Percentiles rank a stretch among this genome's conserved stretches.
Evolutionary conservation across 2,888 invertebrate species (phyloP).

Genomic region (Synanthedon formicaeformis): DNA sequence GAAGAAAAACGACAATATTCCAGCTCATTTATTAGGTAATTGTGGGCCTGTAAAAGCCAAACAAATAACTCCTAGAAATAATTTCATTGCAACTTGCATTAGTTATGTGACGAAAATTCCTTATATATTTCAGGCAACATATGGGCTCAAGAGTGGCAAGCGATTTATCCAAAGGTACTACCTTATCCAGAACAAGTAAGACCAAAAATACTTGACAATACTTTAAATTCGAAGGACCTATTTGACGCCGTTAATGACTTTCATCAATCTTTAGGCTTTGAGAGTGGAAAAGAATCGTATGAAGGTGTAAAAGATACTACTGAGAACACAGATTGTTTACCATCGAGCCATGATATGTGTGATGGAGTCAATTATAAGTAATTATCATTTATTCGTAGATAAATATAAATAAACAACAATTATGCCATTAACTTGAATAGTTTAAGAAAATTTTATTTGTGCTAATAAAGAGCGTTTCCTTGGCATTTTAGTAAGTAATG

Average conservation of each 20-base stretch:
- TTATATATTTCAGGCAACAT: conserved; percentile 66
- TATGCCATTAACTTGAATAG: too few relatives aligned
- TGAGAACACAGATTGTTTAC: conserved; percentile 73
- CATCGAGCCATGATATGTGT: conserved; percentile 79
- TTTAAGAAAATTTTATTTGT: too few relatives aligned
- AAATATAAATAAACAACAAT: not conserved
- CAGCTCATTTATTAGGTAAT: conserved; percentile 77
- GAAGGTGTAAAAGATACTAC: conserved; percentile 71
- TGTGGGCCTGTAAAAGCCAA: not conserved
- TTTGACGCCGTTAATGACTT: conserved; percentile 74
- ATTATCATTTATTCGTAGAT: conserved; percentile 7
- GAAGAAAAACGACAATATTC: conserved; percentile 64
- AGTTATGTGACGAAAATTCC: not conserved
- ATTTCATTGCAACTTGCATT: not conserved
- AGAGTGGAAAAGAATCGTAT: conserved; percentile 71
- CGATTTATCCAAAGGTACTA: conserved; percentile 57
- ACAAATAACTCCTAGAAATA: not conserved
- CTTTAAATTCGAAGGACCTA: conserved; percentile 50
- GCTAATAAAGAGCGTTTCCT: too few relatives aligned
- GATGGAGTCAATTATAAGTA: conserved; percentile 75
- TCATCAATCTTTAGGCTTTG: conserved; percentile 72
- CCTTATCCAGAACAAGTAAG: conserved; percentile 64
- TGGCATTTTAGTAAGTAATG: too few relatives aligned
- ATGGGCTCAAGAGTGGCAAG: conserved; percentile 76
- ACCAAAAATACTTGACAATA: conserved; percentile 53